Evolutionary conservation across 2,888 invertebrate species (phyloP), one percentile per base, ranked within the genome.

Genomic region (Eulithis testata): DNA sequence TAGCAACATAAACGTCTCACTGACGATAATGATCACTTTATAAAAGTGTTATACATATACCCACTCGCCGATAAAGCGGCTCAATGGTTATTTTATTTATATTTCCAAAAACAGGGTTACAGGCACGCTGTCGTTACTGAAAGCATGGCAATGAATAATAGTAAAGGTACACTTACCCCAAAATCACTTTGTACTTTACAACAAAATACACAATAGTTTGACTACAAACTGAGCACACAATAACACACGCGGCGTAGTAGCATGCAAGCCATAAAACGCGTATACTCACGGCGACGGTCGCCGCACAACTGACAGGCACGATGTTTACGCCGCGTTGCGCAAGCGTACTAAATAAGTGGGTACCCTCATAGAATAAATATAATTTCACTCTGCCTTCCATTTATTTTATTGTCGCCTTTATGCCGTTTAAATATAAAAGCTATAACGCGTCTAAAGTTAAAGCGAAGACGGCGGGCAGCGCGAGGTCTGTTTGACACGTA

Each of bases 261-360:
- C 62, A 66, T 58, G 51, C 60, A 55, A 64, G 65, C 74, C 27
- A 62, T 51, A 45, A 70, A 70, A 72, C 70, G 73, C 78, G 76
- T 74, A 77, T 65, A 65, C 66, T 68, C 78, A 76, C 83, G 79
- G 78, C 84, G 80, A 68, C 76, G 72, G 77, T 71, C 83, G 84
- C 79, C 84, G 78, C 78, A 80, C 81, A 78, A 89, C 89, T 88
- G 84, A 76, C 76, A 71, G 73, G 66, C 78, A 78, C 82, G 75
- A 78, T 90, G 90, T 91, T 90, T 90, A 90, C 89, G 84, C 79
- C 82, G 74, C 66, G 61, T 43, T 78, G 77, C 89, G 89, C 91
- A 85, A 83, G 91, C 90, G 89, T 77, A 61, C 73, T 50, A 59
- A 76, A 85, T 85, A 40, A 3, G 9, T 40, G 86, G 8, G 9